These are phyloP conservation scores for Dipus sagitta DNA, from an alignment of 2,797 vertebrate species.

Conservation along the genomic window DNA sequence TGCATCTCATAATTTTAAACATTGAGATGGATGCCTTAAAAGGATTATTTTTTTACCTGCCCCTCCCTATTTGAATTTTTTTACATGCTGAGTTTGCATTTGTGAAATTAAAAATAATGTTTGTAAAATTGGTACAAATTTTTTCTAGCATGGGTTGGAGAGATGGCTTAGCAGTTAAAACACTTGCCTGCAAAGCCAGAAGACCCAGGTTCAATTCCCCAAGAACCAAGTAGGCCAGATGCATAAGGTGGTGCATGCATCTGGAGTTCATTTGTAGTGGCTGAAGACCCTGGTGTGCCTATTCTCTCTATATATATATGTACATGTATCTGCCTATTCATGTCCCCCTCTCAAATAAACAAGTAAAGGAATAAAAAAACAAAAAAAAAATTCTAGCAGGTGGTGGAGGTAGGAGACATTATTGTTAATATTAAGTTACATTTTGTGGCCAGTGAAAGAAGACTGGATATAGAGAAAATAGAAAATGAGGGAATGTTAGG, in stretches of 20 bases:
- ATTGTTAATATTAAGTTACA: not conserved
- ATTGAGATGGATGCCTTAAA: not conserved
- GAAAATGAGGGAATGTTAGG: not conserved
- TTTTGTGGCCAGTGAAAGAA: not conserved
- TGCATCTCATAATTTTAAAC: not conserved
- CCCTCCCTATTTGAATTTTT: not conserved
- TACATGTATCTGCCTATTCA: too few relatives aligned
- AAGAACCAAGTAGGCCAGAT: too few relatives aligned
- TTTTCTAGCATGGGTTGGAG: too few relatives aligned
- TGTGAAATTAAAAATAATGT: slow-evolving; percentile 20
- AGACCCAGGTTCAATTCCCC: too few relatives aligned
- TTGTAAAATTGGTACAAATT: not conserved
- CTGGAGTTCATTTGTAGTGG: too few relatives aligned
- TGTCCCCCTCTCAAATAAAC: too few relatives aligned
- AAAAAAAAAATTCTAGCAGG: not conserved
- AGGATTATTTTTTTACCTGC: not conserved
- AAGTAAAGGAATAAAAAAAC: too few relatives aligned
- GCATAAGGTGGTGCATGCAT: too few relatives aligned
- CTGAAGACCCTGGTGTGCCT: too few relatives aligned
- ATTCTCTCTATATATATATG: too few relatives aligned
- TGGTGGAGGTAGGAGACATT: not conserved
- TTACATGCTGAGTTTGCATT: not conserved
- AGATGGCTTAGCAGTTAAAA: too few relatives aligned
- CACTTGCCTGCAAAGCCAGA: too few relatives aligned
- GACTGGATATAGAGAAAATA: not conserved